Conservation (phyloP, 2,797 vertebrate genomes). For the Enteromius argenteus region DNA sequence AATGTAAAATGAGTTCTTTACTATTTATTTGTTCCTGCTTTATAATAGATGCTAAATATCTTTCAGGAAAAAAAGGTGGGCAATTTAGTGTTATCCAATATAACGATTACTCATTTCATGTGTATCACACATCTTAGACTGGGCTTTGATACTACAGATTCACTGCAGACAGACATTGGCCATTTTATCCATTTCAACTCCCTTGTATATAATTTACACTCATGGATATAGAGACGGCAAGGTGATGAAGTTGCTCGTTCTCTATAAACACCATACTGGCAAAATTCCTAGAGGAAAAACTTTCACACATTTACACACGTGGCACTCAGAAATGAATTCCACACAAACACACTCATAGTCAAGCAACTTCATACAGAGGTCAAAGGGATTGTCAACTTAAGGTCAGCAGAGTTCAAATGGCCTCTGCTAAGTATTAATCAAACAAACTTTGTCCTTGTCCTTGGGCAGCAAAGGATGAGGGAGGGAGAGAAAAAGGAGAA, state of each 20-base stretch:
- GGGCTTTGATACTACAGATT: background rate
- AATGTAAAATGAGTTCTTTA: background rate
- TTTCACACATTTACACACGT: constrained; percentile 1
- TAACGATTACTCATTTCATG: background rate
- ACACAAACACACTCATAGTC: constrained; percentile 14
- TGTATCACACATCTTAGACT: background rate
- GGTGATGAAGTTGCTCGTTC: background rate
- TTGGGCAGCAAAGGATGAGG: constrained; percentile 24
- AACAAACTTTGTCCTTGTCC: constrained; percentile 52
- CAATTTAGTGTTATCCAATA: background rate
- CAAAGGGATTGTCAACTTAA: constrained; percentile 37
- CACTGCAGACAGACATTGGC: background rate
- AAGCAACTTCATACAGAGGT: constrained; percentile 39
- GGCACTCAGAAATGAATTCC: constrained; percentile 21
- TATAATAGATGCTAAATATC: background rate
- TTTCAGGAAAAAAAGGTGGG: background rate
- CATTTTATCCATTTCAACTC: background rate
- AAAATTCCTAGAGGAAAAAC: background rate
- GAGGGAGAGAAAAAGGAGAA: constrained; percentile 10
- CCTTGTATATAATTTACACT: background rate
- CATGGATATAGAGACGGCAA: background rate
- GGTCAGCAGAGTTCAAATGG: constrained; percentile 54
- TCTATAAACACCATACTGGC: background rate
- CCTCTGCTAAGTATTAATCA: constrained; percentile 49
- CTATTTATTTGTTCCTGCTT: background rate